These are phyloP conservation scores for Odontamblyopus rebecca DNA, from an alignment of 2,797 vertebrate species.

Conservation along the genomic window DNA sequence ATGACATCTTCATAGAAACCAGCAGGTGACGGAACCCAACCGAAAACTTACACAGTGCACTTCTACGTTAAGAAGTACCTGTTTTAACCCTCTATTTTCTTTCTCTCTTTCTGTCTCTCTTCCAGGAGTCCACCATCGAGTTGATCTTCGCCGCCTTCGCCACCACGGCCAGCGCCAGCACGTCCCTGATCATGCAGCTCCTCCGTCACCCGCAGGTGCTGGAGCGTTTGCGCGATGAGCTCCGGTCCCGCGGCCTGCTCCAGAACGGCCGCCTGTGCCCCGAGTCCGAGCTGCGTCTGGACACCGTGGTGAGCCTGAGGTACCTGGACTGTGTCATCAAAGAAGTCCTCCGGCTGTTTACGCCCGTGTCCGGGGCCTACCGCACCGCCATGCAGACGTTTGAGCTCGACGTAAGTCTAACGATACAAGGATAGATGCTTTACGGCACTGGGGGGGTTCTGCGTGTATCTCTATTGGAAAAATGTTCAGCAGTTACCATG, in stretches of 20 bases:
- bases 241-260: conserved; percentile 85
- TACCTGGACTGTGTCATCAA: conserved; percentile 98
- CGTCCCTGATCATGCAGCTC: conserved; percentile 95
- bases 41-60: too few species aligned
- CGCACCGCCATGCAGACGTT: conserved; percentile 97
- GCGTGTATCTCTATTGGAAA: too few species aligned
- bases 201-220: conserved; percentile 89
- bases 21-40: too few species aligned
- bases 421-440: neutral
- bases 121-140: conserved; percentile 87
- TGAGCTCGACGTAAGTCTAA: conserved; percentile 89
- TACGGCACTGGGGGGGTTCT: too few species aligned
- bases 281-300: conserved; percentile 86
- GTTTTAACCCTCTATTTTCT: neutral
- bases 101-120: neutral
- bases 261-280: conserved; percentile 88
- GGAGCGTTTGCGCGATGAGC: conserved; percentile 92
- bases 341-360: conserved; percentile 94
- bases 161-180: conserved; percentile 94
- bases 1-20: too few species aligned
- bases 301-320: conserved; percentile 84
- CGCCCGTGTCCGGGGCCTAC: conserved; percentile 93
- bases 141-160: conserved; percentile 95
- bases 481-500: too few species aligned
- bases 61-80: too few species aligned